Conservation (phyloP, 2,888 invertebrate genomes). For the Galerucella nymphaeae region DNA sequence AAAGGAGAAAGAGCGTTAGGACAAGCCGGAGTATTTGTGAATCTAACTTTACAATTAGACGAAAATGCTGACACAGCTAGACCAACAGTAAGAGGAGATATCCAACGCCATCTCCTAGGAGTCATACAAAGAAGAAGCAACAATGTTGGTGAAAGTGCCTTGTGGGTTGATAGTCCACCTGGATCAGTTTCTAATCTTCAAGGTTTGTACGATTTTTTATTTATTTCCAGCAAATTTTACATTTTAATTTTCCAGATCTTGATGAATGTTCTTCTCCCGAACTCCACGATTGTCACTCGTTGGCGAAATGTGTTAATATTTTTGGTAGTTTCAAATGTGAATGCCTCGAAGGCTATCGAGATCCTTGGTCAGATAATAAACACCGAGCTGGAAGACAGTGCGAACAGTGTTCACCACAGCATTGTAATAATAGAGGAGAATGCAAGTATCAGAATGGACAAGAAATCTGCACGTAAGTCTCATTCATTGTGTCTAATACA, state of each 20-base stretch:
- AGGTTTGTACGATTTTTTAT: constrained; percentile 64
- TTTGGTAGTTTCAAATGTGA: constrained; percentile 86
- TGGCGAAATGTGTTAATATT: constrained; percentile 82
- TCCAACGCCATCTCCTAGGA: constrained; percentile 86
- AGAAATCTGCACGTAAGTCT: constrained; percentile 79
- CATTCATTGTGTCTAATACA: neutral
- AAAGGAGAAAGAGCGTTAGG: constrained; percentile 75
- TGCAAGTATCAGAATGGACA: constrained; percentile 82
- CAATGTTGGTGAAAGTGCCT: constrained; percentile 87
- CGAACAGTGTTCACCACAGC: constrained; percentile 79
- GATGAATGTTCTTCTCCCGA: constrained; percentile 88
- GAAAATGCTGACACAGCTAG: constrained; percentile 80
- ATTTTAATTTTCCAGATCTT: constrained; percentile 70
- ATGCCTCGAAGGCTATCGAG: constrained; percentile 81
- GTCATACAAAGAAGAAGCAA: constrained; percentile 86
- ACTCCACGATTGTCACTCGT: constrained; percentile 85
- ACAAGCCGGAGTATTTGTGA: constrained; percentile 83
- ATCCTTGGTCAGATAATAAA: constrained; percentile 77
- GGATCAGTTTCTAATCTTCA: constrained; percentile 81
- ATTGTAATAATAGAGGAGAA: constrained; percentile 87
- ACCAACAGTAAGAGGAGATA: constrained; percentile 76
- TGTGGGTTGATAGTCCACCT: constrained; percentile 85
- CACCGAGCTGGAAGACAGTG: constrained; percentile 80
- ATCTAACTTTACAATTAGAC: constrained; percentile 84
- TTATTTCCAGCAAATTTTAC: neutral